A percentile compares a stretch with the other conserved stretches of the same genome.
Conservation (phyloP, 2,113 vertebrate species). For the Pyxicephalus adspersus region DNA sequence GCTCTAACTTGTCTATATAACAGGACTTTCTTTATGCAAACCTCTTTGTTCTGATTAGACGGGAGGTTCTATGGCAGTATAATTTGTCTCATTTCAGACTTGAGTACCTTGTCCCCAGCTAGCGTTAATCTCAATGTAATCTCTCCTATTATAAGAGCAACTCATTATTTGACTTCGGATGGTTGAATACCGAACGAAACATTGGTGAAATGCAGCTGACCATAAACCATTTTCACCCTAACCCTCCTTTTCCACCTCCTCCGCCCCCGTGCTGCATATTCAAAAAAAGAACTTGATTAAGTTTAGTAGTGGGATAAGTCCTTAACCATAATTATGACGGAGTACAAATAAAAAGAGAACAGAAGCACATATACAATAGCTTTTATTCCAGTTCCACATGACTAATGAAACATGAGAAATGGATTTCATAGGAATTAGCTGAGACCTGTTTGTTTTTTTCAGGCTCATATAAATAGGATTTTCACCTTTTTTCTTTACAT, state of each 20-base stretch:
- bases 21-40: slow-evolving; percentile 51
- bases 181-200: slow-evolving; percentile 58
- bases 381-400: slow-evolving; percentile 33
- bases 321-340: slow-evolving; percentile 51
- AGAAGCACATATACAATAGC: slow-evolving; percentile 26
- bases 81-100: slow-evolving; percentile 58
- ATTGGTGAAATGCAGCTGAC: slow-evolving; percentile 55
- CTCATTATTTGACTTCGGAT: slow-evolving; percentile 57
- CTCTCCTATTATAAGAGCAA: slow-evolving; percentile 57
- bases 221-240: slow-evolving; percentile 55
- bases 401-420: slow-evolving; percentile 46
- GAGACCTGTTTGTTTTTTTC: slow-evolving; percentile 37
- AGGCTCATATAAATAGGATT: not conserved
- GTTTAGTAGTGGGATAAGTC: slow-evolving; percentile 53
- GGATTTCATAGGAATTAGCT: slow-evolving; percentile 20
- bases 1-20: slow-evolving; percentile 52
- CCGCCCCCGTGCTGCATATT: slow-evolving; percentile 44
- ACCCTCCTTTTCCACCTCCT: slow-evolving; percentile 40
- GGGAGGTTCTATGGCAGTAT: slow-evolving; percentile 56
- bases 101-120: slow-evolving; percentile 57
- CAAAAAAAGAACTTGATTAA: slow-evolving; percentile 52
- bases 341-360: slow-evolving; percentile 44
- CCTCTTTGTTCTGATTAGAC: slow-evolving; percentile 54
- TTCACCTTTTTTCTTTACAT: not conserved
- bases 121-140: slow-evolving; percentile 57